A percentile compares a stretch with the other conserved stretches of the same genome.
phyloP scores from a whole-genome alignment of 2,888 invertebrate species.

The Ormia ochracea region DNA sequence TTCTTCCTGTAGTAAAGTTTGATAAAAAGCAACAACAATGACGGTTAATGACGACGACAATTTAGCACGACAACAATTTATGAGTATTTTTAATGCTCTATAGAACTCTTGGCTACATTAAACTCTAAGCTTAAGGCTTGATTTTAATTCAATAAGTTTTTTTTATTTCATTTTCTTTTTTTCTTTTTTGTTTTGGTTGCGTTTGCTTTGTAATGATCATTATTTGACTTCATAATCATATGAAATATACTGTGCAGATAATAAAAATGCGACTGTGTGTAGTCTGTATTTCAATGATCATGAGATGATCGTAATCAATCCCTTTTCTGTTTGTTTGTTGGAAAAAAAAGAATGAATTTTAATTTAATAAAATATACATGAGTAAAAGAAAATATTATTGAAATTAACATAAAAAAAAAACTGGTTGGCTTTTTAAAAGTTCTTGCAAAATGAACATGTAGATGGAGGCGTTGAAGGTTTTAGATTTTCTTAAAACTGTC shows the following conservation, averaged over 20 bases:
- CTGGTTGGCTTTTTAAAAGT: conserved; percentile 63
- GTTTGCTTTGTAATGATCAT: conserved; percentile 36
- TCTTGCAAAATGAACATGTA: background rate
- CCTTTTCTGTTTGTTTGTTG: conserved; percentile 37
- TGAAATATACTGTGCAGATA: background rate
- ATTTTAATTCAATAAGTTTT: conserved; percentile 61
- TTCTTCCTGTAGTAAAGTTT: conserved; percentile 52
- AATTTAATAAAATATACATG: conserved; percentile 41
- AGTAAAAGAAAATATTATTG: conserved; percentile 32
- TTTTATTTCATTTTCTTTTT: too few species aligned
- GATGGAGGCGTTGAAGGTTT: conserved; percentile 52
- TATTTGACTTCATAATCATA: conserved; percentile 11
- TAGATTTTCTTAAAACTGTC: conserved; percentile 50
- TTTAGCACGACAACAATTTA: conserved; percentile 45
- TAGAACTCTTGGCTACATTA: conserved; percentile 4
- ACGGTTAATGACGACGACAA: conserved; percentile 46
- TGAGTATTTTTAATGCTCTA: conserved; percentile 19
- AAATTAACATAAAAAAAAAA: conserved; percentile 58
- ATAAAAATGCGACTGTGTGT: conserved; percentile 8
- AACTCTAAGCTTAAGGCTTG: conserved; percentile 43
- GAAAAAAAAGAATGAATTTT: conserved; percentile 46
- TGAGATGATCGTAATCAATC: conserved; percentile 57
- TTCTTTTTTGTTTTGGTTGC: too few species aligned
- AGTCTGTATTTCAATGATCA: conserved; percentile 15
- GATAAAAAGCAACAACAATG: conserved; percentile 38